phyloP scores from a whole-genome alignment of 2,888 invertebrate species.

The Diploptera punctata region DNA sequence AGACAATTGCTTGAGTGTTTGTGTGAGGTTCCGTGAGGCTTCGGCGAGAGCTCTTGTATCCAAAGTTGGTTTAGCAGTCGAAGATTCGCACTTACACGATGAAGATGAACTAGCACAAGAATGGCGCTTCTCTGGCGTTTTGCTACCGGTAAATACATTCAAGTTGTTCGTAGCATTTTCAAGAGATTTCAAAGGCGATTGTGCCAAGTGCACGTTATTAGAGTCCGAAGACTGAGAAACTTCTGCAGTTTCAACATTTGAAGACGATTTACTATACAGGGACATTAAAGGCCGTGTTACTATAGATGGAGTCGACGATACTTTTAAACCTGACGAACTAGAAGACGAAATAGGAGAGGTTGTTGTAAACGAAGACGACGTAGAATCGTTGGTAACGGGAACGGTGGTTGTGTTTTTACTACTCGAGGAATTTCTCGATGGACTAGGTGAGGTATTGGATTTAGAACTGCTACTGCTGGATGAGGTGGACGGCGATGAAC shows the following conservation, averaged over 20 bases:
- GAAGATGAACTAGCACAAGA: conserved; percentile 20
- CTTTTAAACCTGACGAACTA: conserved; percentile 12
- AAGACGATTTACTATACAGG: conserved; percentile 49
- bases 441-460: not conserved
- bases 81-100: conserved; percentile 40
- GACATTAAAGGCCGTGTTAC: conserved; percentile 45
- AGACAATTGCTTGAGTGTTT: conserved; percentile 87
- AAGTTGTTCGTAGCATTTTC: conserved; percentile 31
- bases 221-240: not conserved
- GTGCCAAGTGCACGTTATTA: not conserved
- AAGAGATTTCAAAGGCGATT: conserved; percentile 34
- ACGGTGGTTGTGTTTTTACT: not conserved
- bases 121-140: not conserved
- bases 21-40: conserved; percentile 90
- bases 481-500: conserved; percentile 40
- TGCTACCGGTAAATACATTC: not conserved
- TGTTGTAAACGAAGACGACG: no score
- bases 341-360: no score
- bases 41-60: conserved; percentile 83
- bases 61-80: conserved; percentile 54
- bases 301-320: not conserved
- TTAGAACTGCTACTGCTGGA: conserved; percentile 9
- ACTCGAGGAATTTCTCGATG: not conserved
- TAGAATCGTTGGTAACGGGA: not conserved
- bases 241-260: not conserved